Evolutionary conservation across 2,888 invertebrate genomes (phyloP), one percentile per base, ranked within the genome.

Genomic region (Tholera decimalis): DNA sequence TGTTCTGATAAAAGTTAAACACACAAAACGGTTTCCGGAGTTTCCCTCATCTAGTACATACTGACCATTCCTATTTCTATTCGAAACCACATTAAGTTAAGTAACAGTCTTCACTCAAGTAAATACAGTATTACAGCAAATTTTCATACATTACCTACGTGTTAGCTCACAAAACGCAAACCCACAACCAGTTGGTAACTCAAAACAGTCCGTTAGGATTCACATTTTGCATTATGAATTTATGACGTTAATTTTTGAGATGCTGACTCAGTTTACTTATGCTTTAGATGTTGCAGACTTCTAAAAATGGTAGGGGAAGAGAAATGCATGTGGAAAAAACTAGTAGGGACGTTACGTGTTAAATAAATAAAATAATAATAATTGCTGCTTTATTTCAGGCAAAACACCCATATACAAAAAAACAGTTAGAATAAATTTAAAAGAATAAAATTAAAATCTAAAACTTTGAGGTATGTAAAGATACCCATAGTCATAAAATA

Each of bases 231-330:
- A 24, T 1, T 22, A 11, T 18, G 75, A 49, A 69, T 18, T 57
- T 30, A 26, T 18, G 75, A 49, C 75, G 18, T 57, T 30, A 26
- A 58, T 22, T 24, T 30, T 58, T 20, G 69, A 33, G 41, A n/a
- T 41, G 41, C 50, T 28, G 33, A 43, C 69, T 58, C 33, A 20
- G 39, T 46, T 46, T 9, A 47, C 47, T 51, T n/a, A 9, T 46
- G 28, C 15, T 33, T 49, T 26, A 20, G 15, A 41, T 53, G n/a
- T 5, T 30, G 15, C 53, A 33, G 30, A 33, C 15, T 9, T 57
- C 28, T 46, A 37, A 41, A 73, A 26, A 33, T 35, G 35, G 22
- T 51, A 33, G 15, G 50, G 28, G 22, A 70, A 51, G 46, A 41
- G 9, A 9, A 41, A 43, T 33, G n/a, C 18, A n/a, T 22, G 35